These are phyloP conservation scores for Epinotia brunnichana DNA, from an alignment of 2,888 invertebrate species.

Conservation along the genomic window DNA sequence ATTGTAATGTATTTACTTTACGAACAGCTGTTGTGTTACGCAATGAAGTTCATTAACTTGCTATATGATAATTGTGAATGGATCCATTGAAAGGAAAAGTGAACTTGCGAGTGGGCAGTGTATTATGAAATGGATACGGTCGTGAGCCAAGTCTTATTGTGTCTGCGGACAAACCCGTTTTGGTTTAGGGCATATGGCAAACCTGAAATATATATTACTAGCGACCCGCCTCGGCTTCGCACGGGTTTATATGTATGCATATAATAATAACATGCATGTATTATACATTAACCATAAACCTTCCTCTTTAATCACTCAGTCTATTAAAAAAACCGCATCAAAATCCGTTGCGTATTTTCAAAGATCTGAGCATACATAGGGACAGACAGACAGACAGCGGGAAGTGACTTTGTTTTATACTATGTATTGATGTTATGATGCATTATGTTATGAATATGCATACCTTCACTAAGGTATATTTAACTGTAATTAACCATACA, in stretches of 20 bases:
- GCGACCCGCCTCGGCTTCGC: no score
- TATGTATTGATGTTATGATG: no score
- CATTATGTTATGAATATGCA: not conserved
- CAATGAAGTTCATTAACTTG: constrained; percentile 32
- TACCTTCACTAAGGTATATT: no score
- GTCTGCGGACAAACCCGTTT: constrained; percentile 18
- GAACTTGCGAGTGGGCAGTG: constrained; percentile 43
- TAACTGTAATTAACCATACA: not conserved
- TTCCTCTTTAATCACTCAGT: no score
- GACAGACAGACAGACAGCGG: no score
- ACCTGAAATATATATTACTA: constrained; percentile 13
- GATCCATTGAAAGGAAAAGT: constrained; percentile 60
- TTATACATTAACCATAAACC: no score
- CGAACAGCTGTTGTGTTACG: constrained; percentile 13
- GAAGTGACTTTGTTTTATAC: no score
- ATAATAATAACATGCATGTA: no score
- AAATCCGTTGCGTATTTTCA: no score
- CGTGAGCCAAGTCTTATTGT: constrained; percentile 28
- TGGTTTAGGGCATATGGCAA: constrained; percentile 21
- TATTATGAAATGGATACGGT: constrained; percentile 30
- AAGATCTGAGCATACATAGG: no score
- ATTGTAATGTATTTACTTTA: not conserved
- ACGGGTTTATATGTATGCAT: no score
- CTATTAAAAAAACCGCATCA: no score
- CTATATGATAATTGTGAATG: constrained; percentile 45